Evolutionary conservation across 2,113 vertebrate genomes (phyloP).

Genomic region (Eubucco bourcierii): DNA sequence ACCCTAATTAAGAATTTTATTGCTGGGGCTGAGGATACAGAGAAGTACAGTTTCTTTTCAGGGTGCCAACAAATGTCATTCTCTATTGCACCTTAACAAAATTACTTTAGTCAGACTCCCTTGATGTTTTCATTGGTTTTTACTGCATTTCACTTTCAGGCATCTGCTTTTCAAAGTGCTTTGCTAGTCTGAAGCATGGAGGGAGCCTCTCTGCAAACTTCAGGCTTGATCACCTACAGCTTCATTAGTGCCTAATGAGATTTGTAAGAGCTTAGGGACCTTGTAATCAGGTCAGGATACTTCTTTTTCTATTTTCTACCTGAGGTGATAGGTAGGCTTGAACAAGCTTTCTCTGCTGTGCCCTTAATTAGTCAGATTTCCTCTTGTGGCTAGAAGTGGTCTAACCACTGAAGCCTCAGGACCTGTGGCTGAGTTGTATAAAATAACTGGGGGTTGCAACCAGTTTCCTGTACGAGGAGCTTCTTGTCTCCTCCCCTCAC

Average conservation of each 20-base stretch:
- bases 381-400: neutral
- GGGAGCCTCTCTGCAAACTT: neutral
- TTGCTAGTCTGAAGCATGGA: neutral
- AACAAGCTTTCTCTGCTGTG: neutral
- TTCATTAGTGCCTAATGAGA: neutral
- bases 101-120: neutral
- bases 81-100: neutral
- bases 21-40: neutral
- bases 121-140: neutral
- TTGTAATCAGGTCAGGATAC: neutral
- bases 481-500: neutral
- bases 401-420: neutral
- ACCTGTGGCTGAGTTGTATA: neutral
- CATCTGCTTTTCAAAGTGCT: neutral
- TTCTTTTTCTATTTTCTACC: neutral
- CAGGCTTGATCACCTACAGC: neutral
- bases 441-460: neutral
- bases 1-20: neutral
- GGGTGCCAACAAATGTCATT: neutral
- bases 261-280: neutral
- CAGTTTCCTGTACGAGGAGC: neutral
- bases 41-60: neutral
- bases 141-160: neutral
- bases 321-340: neutral
- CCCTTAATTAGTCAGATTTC: neutral